Percentiles rank a stretch among this genome's conserved stretches.
Evolutionary conservation across 2,797 vertebrate species (phyloP).

Genomic region (Strix occidentalis): DNA sequence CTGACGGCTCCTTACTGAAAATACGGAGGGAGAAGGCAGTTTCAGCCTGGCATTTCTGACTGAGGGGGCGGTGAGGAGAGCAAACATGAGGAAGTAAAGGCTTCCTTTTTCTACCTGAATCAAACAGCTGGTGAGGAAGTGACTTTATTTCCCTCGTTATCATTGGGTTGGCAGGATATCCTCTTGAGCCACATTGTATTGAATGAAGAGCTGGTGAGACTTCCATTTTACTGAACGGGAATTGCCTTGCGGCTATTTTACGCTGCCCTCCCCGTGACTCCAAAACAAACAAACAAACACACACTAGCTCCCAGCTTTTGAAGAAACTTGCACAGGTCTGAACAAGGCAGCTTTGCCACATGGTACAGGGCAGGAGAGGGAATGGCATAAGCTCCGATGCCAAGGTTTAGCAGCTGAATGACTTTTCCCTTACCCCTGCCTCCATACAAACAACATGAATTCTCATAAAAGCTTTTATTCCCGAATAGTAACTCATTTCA

Average conservation of each 20-base stretch:
- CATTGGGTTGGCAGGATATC: slow-evolving; percentile 83
- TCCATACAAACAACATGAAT: neutral
- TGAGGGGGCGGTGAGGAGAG: slow-evolving; percentile 44
- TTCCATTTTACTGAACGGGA: slow-evolving; percentile 65
- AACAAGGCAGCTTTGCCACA: neutral
- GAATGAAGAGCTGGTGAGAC: slow-evolving; percentile 73
- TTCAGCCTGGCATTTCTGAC: slow-evolving; percentile 32
- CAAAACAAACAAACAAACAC: slow-evolving; percentile 57
- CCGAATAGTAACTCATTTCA: neutral
- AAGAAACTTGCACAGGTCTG: slow-evolving; percentile 22
- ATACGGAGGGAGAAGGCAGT: slow-evolving; percentile 31
- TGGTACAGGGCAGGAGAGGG: neutral
- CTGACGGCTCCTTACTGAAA: neutral
- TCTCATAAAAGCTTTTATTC: neutral
- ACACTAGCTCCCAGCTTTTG: slow-evolving; percentile 7
- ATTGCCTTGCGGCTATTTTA: slow-evolving; percentile 53
- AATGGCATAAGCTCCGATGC: neutral
- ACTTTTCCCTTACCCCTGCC: neutral
- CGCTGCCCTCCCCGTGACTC: slow-evolving; percentile 18
- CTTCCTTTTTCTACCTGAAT: slow-evolving; percentile 84
- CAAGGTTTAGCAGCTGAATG: neutral
- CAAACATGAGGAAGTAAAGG: slow-evolving; percentile 80
- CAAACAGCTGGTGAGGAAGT: slow-evolving; percentile 92
- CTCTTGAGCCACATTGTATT: slow-evolving; percentile 76
- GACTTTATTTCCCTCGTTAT: slow-evolving; percentile 82